A percentile compares a stretch with the other conserved stretches of the same genome.
phyloP scores from a whole-genome alignment of 1,140 invertebrate genomes.

The Caerostris darwini region DNA sequence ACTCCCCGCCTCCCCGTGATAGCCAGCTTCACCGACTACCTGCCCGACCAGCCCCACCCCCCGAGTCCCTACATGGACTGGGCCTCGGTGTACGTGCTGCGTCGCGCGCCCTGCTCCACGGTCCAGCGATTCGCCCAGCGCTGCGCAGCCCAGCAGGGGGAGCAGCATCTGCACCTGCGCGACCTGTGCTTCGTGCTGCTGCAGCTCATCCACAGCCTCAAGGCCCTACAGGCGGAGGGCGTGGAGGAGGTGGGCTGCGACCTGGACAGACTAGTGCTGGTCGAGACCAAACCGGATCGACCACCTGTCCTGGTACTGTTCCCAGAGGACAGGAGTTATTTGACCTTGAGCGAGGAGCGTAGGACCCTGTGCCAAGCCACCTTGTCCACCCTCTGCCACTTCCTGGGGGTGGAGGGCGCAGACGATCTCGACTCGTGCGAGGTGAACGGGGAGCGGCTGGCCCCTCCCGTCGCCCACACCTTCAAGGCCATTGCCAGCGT shows the following conservation, averaged over 20 bases:
- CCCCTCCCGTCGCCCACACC: slow-evolving; percentile 75
- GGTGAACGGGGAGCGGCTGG: slow-evolving; percentile 76
- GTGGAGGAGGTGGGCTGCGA: slow-evolving; percentile 88
- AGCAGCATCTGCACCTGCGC: slow-evolving; percentile 80
- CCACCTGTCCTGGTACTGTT: slow-evolving; percentile 88
- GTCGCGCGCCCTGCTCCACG: neutral
- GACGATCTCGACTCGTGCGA: slow-evolving; percentile 58
- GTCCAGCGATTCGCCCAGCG: neutral
- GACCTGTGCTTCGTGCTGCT: slow-evolving; percentile 81
- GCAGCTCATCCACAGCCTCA: slow-evolving; percentile 90
- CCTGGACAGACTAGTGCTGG: slow-evolving; percentile 85
- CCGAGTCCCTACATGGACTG: neutral
- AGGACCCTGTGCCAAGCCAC: slow-evolving; percentile 89
- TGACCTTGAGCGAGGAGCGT: neutral
- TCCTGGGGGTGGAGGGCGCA: slow-evolving; percentile 83
- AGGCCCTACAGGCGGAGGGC: slow-evolving; percentile 91
- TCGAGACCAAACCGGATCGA: slow-evolving; percentile 83
- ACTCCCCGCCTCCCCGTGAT: slow-evolving; percentile 82
- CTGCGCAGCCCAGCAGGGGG: neutral
- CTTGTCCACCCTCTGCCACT: slow-evolving; percentile 86
- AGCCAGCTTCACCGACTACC: slow-evolving; percentile 53
- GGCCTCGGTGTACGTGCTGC: slow-evolving; percentile 52
- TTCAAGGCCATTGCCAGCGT: slow-evolving; percentile 79
- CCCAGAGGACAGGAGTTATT: slow-evolving; percentile 80
- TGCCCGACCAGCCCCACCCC: neutral